Base-by-base conservation (phyloP, 2,113 vertebrate genomes). In the Ptychochromis oligacanthus region DNA sequence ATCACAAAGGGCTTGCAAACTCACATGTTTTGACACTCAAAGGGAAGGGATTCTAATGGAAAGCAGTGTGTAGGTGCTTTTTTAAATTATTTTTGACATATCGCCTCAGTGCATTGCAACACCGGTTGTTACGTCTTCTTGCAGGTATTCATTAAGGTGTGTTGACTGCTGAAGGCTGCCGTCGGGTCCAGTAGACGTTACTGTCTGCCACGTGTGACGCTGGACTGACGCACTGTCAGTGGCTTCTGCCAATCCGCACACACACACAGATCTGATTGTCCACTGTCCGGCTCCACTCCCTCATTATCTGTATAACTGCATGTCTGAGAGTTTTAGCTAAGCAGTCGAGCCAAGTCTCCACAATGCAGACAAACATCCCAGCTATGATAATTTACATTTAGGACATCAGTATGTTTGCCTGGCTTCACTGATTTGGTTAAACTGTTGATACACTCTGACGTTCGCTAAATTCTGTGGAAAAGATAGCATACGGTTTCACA, bases 291-390 rank as follows among this genome's bases (percentile, higher is more conserved):
- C 93, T 92, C 92, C 94, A 90, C 87, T 89, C 81, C 81, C 90
- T 91, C 86, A 95, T 95, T 94, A 95, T 93, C 92, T 93, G 62
- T 82, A 36, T 84, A 88, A 86, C 64, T 92, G 86, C 86, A 84
- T 79, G 94, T 94, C 95, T 94, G 90, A 84, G 92, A 91, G 88
- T 81, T 92, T 88, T 84, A 79, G 82, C 77, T 84, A 20, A 67
- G 82, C n/a, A 28, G 38, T 54, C 78, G 46, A 78, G 77, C 78
- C 67, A 57, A 80, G 88, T 79, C 88, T 87, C 82, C 76, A 40
- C 75, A 70, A 28, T 74, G 80, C 67, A 86, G 86, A 92, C 88
- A 88, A 86, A 79, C 82, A 92, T 95, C 94, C 92, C 75, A 84
- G 78, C 55, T 83, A 81, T 24, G 75, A 81, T 78, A 57, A 82